phyloP scores from a whole-genome alignment of 2,888 invertebrate genomes.

The Machimus rusticus region DNA sequence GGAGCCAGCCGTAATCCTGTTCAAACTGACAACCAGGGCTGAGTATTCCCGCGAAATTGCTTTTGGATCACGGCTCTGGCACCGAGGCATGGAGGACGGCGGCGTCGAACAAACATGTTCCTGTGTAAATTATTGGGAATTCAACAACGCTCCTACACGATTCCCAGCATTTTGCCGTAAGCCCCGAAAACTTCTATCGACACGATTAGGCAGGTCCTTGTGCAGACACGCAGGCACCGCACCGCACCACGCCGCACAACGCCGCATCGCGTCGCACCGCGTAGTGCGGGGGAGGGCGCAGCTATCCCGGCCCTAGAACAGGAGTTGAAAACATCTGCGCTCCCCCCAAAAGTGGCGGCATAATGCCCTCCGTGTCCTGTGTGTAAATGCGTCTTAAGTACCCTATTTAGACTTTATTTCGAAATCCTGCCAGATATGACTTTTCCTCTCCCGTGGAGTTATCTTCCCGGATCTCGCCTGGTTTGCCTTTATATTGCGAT shows the following conservation, averaged over 20 bases:
- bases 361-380: constrained; percentile 52
- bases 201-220: constrained; percentile 15
- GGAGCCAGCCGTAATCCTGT: constrained; percentile 28
- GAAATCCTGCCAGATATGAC: constrained; percentile 45
- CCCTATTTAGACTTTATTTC: constrained; percentile 51
- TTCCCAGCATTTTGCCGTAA: constrained; percentile 7
- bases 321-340: constrained; percentile 44
- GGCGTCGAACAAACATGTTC: neutral
- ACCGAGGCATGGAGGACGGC: neutral
- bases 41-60: constrained; percentile 28
- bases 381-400: constrained; percentile 52
- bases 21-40: constrained; percentile 25
- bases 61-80: constrained; percentile 9
- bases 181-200: constrained; percentile 1
- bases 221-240: neutral
- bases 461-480: constrained; percentile 40
- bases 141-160: constrained; percentile 8
- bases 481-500: constrained; percentile 43
- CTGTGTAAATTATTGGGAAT: constrained; percentile 25
- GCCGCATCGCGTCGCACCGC: neutral
- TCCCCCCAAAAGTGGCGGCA: constrained; percentile 50
- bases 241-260: neutral
- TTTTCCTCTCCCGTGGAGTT: constrained; percentile 26
- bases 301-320: neutral
- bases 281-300: neutral